A percentile compares a stretch with the other conserved stretches of the same genome.
Evolutionary conservation across 2,797 vertebrate genomes (phyloP).

Genomic region (Bovichtus variegatus): DNA sequence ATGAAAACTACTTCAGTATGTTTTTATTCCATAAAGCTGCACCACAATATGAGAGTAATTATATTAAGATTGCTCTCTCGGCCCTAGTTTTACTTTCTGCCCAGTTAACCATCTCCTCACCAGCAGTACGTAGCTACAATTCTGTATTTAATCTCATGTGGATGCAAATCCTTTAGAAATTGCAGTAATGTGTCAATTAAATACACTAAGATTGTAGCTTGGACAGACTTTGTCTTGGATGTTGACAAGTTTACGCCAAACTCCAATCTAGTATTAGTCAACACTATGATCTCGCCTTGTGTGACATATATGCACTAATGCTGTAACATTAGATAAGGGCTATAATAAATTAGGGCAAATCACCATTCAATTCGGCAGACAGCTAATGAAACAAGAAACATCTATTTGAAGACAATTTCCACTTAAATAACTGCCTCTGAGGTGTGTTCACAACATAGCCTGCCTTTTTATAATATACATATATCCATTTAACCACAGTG

Average conservation of each 20-base stretch:
- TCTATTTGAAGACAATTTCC: not conserved
- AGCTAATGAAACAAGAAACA: not conserved
- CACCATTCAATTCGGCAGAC: not conserved
- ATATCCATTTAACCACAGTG: not conserved
- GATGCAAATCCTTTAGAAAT: not conserved
- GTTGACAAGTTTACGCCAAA: not conserved
- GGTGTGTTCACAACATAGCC: not conserved
- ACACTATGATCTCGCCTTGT: not conserved
- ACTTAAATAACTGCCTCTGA: not conserved
- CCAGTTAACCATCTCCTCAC: not conserved
- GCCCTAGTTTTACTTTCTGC: not conserved
- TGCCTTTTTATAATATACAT: not conserved
- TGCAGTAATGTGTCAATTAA: not conserved
- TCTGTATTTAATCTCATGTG: not conserved
- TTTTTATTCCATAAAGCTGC: not conserved
- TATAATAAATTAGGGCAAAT: fast-evolving
- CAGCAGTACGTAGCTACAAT: not conserved
- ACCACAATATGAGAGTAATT: not conserved
- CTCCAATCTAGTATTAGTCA: not conserved
- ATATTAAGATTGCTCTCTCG: not conserved
- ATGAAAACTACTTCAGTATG: not conserved
- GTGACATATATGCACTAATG: not conserved
- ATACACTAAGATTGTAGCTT: not conserved
- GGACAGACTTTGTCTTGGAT: not conserved
- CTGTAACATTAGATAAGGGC: fast-evolving